Base-by-base conservation (phyloP, 1,140 invertebrate species). In the Cephus cinctus region DNA sequence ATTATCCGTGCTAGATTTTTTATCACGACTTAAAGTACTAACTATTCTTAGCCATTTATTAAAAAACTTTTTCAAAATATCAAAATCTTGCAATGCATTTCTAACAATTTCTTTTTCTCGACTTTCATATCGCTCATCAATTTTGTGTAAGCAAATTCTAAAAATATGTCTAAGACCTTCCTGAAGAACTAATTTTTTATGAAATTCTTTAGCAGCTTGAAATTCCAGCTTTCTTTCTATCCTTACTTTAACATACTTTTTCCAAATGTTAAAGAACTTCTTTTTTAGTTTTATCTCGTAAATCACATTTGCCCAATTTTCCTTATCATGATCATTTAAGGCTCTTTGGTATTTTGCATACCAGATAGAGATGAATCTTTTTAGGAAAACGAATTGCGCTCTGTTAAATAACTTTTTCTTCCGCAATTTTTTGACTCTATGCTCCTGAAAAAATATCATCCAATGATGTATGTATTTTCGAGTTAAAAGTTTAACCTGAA, bases 21-120 rank as follows among this genome's bases (percentile, higher is more conserved):
- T 36, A 18, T 15, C 9, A 18, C 2, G 9, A 15, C 8, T 11
- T 3, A 8, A 15, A 15, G 14, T 36, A 36, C 19, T 9, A 4
- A 14, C 14, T 15, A 12, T 18, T 15, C 15, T 36, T 36, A 23
- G 14, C 43, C 43, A 45, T 35, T n/a, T 23, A 16, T 8, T 15
- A n/a, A 45, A 45, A 23, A 45, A 45, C 6, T 35, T 45, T 23
- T n/a, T 45, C 32, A 45, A 18, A 35, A 30, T 45, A 2, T 36
- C 31, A 35, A 45, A 36, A 36, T 45, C 32, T 2, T 45, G 32
- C 32, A 45, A n/a, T 1, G 14, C n/a, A 25, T 16, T 45, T 45
- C 27, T 23, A 11, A n/a, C 27, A 2, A 16, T 11, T 8, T 12
- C 19, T 12, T 15, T 45, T 22, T 36, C 16, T 9, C 32, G 43